Conservation (phyloP, 2,888 invertebrate genomes). For the Rhagium mordax region DNA sequence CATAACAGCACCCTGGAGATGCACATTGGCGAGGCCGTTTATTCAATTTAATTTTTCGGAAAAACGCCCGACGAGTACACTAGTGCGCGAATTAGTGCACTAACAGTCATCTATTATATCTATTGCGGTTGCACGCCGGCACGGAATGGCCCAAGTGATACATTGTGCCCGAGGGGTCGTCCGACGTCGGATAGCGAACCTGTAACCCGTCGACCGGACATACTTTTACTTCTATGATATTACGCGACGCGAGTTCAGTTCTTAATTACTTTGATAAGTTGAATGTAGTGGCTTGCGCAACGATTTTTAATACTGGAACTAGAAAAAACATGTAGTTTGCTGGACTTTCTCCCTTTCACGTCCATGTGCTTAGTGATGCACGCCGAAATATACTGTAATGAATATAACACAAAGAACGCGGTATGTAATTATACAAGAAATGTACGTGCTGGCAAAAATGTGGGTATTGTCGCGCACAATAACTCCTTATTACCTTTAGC, state of each 20-base stretch:
- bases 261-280: not conserved
- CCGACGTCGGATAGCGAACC: slow-evolving; percentile 8
- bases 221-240: not conserved
- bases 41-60: slow-evolving; percentile 58
- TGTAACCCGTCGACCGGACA: not conserved
- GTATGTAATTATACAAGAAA: too few species aligned
- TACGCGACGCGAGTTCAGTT: not conserved
- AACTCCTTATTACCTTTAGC: too few species aligned
- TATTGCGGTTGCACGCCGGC: slow-evolving; percentile 57
- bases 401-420: not conserved
- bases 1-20: slow-evolving; percentile 48
- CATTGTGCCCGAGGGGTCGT: slow-evolving; percentile 54
- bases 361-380: not conserved
- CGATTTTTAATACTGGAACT: not conserved
- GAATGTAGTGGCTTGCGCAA: not conserved
- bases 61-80: slow-evolving; percentile 45
- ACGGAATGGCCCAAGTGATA: slow-evolving; percentile 59
- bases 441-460: too few species aligned
- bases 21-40: slow-evolving; percentile 48
- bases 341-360: not conserved
- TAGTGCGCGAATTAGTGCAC: slow-evolving; percentile 57
- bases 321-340: not conserved
- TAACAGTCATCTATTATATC: slow-evolving; percentile 59
- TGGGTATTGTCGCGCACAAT: too few species aligned
- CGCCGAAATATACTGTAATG: not conserved